Conservation (phyloP, 2,113 vertebrate species). For the Pelmatolapia mariae region DNA sequence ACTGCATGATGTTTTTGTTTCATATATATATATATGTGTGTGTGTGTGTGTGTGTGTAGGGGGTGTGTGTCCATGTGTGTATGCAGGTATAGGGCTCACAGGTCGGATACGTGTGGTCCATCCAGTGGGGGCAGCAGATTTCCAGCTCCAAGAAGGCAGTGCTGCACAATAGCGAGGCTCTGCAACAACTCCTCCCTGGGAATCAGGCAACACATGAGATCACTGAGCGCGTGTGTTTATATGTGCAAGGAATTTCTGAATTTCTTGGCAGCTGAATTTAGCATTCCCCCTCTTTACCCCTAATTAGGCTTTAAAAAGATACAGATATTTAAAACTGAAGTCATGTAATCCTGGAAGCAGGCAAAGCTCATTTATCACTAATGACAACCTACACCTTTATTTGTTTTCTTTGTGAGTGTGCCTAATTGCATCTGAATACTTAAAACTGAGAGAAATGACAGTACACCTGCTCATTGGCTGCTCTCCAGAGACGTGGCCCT, state of each 20-base stretch:
- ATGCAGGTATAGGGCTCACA: conserved; percentile 75
- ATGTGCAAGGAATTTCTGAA: not conserved
- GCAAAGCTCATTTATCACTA: not conserved
- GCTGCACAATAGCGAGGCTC: conserved; percentile 88
- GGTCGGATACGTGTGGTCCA: conserved; percentile 80
- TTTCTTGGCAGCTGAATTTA: not conserved
- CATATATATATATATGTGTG: not conserved
- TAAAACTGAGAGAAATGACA: not conserved
- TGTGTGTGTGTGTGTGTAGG: not conserved
- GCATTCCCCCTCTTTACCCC: not conserved
- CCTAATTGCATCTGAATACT: not conserved
- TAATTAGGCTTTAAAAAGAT: not conserved
- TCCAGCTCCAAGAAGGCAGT: conserved; percentile 89
- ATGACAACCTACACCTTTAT: not conserved
- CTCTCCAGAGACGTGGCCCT: conserved; percentile 76
- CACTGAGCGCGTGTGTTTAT: not conserved
- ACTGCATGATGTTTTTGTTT: not conserved
- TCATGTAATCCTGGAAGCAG: not conserved
- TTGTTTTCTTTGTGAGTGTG: not conserved
- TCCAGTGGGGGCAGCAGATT: conserved; percentile 84
- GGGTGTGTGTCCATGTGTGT: not conserved
- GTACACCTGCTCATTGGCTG: conserved; percentile 87
- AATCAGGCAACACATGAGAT: conserved; percentile 7
- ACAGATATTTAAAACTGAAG: conserved; percentile 3
- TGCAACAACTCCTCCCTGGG: conserved; percentile 90